phyloP scores from a whole-genome alignment of 2,797 vertebrate species.

The Cuculus canorus region DNA sequence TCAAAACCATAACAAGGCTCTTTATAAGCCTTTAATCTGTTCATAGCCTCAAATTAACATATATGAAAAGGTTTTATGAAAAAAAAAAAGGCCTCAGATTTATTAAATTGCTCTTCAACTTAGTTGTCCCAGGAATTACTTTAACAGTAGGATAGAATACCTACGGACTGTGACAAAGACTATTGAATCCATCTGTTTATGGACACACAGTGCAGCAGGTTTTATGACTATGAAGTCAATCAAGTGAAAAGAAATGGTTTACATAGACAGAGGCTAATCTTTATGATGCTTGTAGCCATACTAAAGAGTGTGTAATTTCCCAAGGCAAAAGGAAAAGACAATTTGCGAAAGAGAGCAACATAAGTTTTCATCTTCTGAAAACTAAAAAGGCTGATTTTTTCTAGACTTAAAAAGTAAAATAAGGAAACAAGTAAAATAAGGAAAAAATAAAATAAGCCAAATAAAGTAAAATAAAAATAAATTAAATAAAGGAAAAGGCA shows the following conservation, averaged over 20 bases:
- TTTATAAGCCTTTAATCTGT: neutral
- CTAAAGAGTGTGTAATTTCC: neutral
- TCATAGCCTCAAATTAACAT: neutral
- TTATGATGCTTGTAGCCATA: neutral
- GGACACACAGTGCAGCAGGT: neutral
- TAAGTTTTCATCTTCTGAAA: neutral
- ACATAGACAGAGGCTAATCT: neutral
- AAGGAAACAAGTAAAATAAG: neutral
- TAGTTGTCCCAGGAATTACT: neutral
- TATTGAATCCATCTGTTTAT: neutral
- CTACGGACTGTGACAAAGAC: neutral
- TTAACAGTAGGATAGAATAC: neutral
- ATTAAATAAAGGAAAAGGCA: neutral
- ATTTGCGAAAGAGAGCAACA: neutral
- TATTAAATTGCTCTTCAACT: neutral
- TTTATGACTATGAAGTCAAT: neutral
- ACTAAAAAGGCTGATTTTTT: neutral
- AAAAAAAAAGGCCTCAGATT: neutral
- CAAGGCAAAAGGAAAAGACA: neutral
- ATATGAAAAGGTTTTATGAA: neutral
- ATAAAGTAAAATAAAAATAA: neutral
- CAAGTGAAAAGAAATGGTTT: neutral
- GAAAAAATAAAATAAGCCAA: neutral
- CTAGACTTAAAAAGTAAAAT: neutral
- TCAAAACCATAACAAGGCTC: neutral